Base-by-base conservation (phyloP, 2,797 vertebrate species). In the Centroberyx gerrardi region DNA sequence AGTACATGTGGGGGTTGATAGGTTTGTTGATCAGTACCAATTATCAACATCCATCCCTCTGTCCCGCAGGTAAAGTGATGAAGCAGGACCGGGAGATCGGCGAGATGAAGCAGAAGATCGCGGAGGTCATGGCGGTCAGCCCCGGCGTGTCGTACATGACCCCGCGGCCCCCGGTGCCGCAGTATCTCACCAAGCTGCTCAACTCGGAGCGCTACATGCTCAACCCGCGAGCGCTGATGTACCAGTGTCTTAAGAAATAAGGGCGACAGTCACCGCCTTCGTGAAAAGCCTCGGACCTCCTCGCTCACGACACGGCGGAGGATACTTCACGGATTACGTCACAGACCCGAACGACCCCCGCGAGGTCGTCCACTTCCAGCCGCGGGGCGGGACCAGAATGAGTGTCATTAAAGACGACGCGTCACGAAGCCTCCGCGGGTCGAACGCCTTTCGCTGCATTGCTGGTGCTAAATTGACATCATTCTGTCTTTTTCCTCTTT, bases 71-170 rank as follows among this genome's bases (percentile, higher is more conserved):
- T 80, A 96, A 95, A 80, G 86, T 95, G 72, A 74, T 94, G 76
- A 96, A 92, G 82, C 95, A 96, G 88, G 94, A 96, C 76, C 89
- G 94, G 51, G 96, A 96, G 87, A 95, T 96, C 22, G 78, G 91
- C n/a, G 92, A 94, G 82, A 96, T 96, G 95, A 96, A 96, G 83
- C 94, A 95, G 91, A 96, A 94, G 87, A 95, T 96, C 1, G 95
- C 96, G 0, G 96, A 96, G 90, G 95, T 96, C 56, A 96, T 96
- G 95, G 96, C 96, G 0, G 95, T 96, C 65, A 95, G 94, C 76
- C 96, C 96, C 0, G 90, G 92, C 5, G 83, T 96, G 13, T 94
- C 94, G 40, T 96, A 95, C 84, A 62, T 90, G 83, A 84, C 93
- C 6, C 93, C 94, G 13, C 93, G 90, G 28, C 93, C 94, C 0